These are phyloP conservation scores for Phalacrocorax pelagicus DNA, from an alignment of 2,113 vertebrate species.

Conservation along the genomic window DNA sequence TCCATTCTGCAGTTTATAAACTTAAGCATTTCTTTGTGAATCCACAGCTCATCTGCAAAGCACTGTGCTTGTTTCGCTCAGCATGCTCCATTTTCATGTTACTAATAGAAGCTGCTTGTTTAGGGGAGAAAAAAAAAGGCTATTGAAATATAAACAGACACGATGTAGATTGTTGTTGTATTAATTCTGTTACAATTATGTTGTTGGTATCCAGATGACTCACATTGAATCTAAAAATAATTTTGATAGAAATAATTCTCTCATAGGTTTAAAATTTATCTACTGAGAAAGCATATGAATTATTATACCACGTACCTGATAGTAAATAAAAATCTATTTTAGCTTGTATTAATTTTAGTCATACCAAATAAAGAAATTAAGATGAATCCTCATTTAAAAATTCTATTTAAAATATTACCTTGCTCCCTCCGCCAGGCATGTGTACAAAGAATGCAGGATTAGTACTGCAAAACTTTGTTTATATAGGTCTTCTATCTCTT, in stretches of 20 bases:
- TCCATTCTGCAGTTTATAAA: conserved; percentile 64
- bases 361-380: background rate
- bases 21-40: conserved; percentile 42
- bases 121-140: background rate
- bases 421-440: background rate
- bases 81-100: conserved; percentile 16
- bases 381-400: background rate
- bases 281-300: background rate
- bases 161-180: conserved; percentile 14
- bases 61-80: background rate
- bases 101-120: conserved; percentile 14
- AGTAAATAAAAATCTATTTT: background rate
- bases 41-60: conserved; percentile 40
- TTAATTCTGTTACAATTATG: conserved; percentile 47
- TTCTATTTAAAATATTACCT: background rate
- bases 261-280: background rate
- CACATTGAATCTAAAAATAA: background rate
- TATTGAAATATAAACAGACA: conserved; percentile 37
- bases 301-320: background rate
- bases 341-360: background rate
- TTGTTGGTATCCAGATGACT: conserved; percentile 12
- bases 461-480: background rate
- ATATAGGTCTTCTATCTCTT: background rate
- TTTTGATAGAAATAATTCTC: background rate
- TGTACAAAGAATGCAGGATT: background rate